phyloP scores from a whole-genome alignment of 1,140 invertebrate genomes.

The Zophobas atratus region DNA sequence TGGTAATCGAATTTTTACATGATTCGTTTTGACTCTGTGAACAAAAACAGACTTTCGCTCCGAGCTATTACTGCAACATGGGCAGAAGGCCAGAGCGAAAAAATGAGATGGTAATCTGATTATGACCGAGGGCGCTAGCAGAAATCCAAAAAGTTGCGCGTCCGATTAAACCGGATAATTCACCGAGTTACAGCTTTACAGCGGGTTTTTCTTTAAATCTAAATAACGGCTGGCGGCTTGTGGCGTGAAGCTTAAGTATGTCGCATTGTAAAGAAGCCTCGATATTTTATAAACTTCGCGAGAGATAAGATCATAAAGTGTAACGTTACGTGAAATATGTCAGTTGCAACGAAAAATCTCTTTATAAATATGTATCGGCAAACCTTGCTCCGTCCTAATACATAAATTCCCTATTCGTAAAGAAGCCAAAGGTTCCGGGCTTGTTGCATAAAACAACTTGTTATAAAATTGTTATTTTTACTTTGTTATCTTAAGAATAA shows the following conservation, averaged over 20 bases:
- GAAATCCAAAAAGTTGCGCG: conserved; percentile 26
- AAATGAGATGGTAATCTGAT: conserved; percentile 40
- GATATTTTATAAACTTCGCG: conserved; percentile 45
- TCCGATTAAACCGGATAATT: conserved; percentile 25
- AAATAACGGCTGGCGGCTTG: conserved; percentile 21
- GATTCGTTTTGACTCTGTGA: background rate
- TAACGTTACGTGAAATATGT: conserved; percentile 46
- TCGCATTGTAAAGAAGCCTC: conserved; percentile 24
- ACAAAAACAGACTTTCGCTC: conserved; percentile 4
- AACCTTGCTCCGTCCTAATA: conserved; percentile 19
- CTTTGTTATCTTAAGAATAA: too few species aligned
- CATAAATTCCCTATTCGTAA: conserved; percentile 26
- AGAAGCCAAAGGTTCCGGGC: background rate
- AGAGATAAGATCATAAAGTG: conserved; percentile 45
- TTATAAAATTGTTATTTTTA: background rate
- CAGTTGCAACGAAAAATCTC: conserved; percentile 41
- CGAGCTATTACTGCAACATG: conserved; percentile 7
- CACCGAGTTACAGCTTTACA: background rate
- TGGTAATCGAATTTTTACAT: conserved; percentile 30
- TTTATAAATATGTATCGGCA: conserved; percentile 44
- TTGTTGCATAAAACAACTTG: conserved; percentile 5
- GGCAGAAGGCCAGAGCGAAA: conserved; percentile 6
- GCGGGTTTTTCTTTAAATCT: conserved; percentile 2
- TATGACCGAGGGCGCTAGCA: conserved; percentile 19
- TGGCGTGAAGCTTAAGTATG: conserved; percentile 24